These are phyloP conservation scores for Selene dorsalis DNA, from an alignment of 2,797 vertebrate genomes.

Conservation along the genomic window DNA sequence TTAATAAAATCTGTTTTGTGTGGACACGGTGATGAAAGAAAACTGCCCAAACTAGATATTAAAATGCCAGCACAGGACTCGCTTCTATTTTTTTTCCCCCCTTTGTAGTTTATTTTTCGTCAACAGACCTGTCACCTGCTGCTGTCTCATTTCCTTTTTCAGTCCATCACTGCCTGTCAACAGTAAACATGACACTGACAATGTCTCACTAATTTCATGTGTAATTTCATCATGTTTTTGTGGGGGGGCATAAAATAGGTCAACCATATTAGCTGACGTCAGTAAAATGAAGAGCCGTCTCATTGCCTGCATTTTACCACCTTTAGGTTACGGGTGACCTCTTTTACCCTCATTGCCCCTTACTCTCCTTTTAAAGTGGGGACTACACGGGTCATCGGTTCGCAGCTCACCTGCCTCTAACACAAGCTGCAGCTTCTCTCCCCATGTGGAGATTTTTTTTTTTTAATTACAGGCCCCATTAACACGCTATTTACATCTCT, in stretches of 20 bases:
- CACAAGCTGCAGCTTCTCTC: slow-evolving; percentile 15
- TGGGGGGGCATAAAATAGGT: neutral
- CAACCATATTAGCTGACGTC: slow-evolving; percentile 28
- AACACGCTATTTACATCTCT: slow-evolving; percentile 75
- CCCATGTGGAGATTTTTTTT: slow-evolving; percentile 26
- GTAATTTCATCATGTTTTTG: neutral
- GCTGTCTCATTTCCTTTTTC: neutral
- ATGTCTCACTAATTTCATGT: neutral
- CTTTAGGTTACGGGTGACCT: slow-evolving; percentile 28
- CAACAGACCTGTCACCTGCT: neutral
- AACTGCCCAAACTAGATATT: neutral
- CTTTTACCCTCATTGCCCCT: slow-evolving; percentile 4
- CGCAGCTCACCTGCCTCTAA: slow-evolving; percentile 24
- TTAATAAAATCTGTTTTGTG: slow-evolving; percentile 3
- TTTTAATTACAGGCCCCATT: slow-evolving; percentile 72
- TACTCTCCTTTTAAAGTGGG: neutral
- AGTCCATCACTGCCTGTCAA: neutral
- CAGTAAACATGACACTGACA: neutral
- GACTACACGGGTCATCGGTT: slow-evolving; percentile 16
- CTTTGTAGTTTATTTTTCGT: neutral
- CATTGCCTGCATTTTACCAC: slow-evolving; percentile 1
- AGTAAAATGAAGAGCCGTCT: slow-evolving; percentile 8
- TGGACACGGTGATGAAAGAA: slow-evolving; percentile 1
- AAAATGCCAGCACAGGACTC: neutral
- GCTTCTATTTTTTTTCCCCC: neutral